Evolutionary conservation across 2,113 vertebrate species (phyloP).

Genomic region (Dissostichus mawsoni): DNA sequence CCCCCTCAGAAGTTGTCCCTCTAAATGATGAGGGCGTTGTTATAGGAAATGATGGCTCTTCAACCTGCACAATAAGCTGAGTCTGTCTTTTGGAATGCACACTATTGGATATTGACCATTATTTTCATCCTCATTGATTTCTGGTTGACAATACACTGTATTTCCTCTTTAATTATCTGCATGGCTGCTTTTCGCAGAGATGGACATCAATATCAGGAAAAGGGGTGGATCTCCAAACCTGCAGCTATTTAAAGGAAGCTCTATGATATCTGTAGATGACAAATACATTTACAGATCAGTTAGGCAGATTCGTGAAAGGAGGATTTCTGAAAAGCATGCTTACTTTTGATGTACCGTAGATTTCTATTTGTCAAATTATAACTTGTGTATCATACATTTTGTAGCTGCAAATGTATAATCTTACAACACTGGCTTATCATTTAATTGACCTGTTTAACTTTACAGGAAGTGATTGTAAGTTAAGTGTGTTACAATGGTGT

Average conservation of each 20-base stretch:
- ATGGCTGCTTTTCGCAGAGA: slow-evolving; percentile 71
- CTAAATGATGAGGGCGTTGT: not conserved
- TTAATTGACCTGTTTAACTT: no score
- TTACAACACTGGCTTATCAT: no score
- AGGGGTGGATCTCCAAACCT: slow-evolving; percentile 41
- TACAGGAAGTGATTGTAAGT: not conserved
- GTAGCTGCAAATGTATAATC: no score
- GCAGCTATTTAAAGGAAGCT: slow-evolving; percentile 25
- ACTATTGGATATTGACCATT: slow-evolving; percentile 66
- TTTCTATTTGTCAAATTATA: no score
- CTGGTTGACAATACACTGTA: slow-evolving; percentile 63
- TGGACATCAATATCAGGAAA: slow-evolving; percentile 68
- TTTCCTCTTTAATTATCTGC: slow-evolving; percentile 80
- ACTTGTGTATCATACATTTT: no score
- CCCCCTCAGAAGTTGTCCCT: not conserved
- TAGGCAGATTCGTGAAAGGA: not conserved
- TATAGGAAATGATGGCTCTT: slow-evolving; percentile 14
- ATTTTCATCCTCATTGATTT: slow-evolving; percentile 71
- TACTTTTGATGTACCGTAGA: no score
- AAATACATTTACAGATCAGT: slow-evolving; percentile 1
- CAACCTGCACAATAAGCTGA: slow-evolving; percentile 51
- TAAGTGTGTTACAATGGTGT: not conserved
- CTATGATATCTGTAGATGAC: slow-evolving; percentile 17
- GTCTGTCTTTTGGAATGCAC: slow-evolving; percentile 46
- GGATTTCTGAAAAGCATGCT: not conserved